phyloP scores from a whole-genome alignment of 92 coral and sea anemone genomes.

The Actinostola sp. region DNA sequence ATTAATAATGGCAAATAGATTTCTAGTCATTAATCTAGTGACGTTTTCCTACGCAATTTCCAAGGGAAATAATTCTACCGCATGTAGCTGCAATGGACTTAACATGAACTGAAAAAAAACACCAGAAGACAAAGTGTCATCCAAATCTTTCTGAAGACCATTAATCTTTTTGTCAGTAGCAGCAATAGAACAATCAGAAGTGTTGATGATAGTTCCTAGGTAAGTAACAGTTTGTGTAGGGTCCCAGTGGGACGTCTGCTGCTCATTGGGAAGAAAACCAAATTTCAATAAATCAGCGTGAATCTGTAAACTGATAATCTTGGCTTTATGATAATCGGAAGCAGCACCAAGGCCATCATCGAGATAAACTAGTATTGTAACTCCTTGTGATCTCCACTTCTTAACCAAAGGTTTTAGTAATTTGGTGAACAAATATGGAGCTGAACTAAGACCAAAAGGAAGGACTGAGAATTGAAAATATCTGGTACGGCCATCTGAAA shows the following conservation, averaged over 20 bases:
- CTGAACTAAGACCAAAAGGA: conserved; percentile 42
- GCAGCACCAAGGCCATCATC: conserved; percentile 50
- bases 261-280: conserved; percentile 47
- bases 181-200: conserved; percentile 9
- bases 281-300: conserved; percentile 38
- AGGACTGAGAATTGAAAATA: conserved; percentile 34
- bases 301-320: conserved; percentile 22
- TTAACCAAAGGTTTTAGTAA: conserved; percentile 32
- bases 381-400: conserved; percentile 27
- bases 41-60: conserved; percentile 55
- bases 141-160: neutral
- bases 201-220: conserved; percentile 30
- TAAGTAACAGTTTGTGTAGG: conserved; percentile 37
- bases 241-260: conserved; percentile 45
- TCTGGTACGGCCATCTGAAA: conserved; percentile 21
- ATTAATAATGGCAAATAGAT: conserved; percentile 30
- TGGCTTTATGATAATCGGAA: conserved; percentile 2
- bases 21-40: conserved; percentile 57
- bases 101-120: conserved; percentile 21
- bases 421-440: conserved; percentile 39
- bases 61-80: conserved; percentile 47
- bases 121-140: neutral
- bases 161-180: conserved; percentile 26
- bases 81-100: conserved; percentile 32
- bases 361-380: conserved; percentile 27